Base-by-base conservation (phyloP, 2,113 vertebrate species). In the Nothobranchius kuhntae region DNA sequence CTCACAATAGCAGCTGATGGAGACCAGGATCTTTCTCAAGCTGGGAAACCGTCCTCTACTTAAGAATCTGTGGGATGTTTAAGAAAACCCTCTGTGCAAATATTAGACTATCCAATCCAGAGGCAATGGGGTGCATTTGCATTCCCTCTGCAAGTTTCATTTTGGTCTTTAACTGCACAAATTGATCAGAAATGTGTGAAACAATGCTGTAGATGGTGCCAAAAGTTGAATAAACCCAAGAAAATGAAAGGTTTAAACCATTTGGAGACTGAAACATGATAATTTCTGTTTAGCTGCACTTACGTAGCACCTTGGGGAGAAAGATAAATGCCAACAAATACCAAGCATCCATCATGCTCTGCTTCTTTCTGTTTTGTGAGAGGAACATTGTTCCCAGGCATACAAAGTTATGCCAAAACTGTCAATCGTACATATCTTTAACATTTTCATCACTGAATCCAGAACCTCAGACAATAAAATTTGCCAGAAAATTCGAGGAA, bases 31-130 rank as follows among this genome's bases (percentile, higher is more conserved):
- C 56, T 13, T 52, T 73, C 62, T 75, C 53, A 54, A 66, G 80
- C 74, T 48, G 57, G 87, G 77, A 86, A 70, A 87, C 71, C 46
- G 53, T 59, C 21, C 10, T 52, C 73, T 53, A 13, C 72, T 73
- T 59, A 76, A 82, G 83, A 84, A 82, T 83, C 71, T 69, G 62
- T 35, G 51, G 62, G 66, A 86, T 87, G 77, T 79, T 86, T 73
- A 78, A 78, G 76, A 82, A 87, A 75, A 45, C 82, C 65, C 78
- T 84, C 78, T 80, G 68, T 73, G 83, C 78, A 89, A 91, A 90
- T 87, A 90, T 82, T 80, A 61, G 71, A 75, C 73, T 21, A 55
- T 66, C 58, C 81, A 83, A 86, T 85, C 80, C 76, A 70, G 21
- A 21, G 61, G 6, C 66, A 46, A 5, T 64, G 38, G 38, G 38